Conservation (phyloP, 2,888 invertebrate species). For the Idaea aversata region DNA sequence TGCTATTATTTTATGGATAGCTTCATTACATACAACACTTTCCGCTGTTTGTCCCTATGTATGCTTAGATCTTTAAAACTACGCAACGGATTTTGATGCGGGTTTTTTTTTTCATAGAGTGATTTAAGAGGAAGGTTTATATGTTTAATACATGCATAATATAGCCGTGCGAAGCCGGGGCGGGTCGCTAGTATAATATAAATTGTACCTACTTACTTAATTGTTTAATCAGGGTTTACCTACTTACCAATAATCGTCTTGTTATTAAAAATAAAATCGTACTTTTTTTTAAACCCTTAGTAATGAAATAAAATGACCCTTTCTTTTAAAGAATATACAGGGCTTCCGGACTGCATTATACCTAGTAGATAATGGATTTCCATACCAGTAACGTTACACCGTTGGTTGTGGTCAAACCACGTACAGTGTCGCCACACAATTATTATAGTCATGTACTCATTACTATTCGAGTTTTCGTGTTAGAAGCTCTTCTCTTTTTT, state of each 20-base stretch:
- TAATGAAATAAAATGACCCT: conserved; percentile 21
- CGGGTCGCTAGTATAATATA: conserved; percentile 4
- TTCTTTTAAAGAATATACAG: conserved; percentile 19
- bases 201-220: conserved; percentile 7
- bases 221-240: no score
- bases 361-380: conserved; percentile 30
- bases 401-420: conserved; percentile 39
- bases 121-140: no score
- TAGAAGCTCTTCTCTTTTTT: conserved; percentile 31
- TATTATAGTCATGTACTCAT: conserved; percentile 31
- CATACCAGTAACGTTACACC: conserved; percentile 30
- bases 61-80: no score
- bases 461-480: conserved; percentile 47
- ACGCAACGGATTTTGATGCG: no score
- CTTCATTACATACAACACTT: no score
- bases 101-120: no score
- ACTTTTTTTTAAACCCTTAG: conserved; percentile 16
- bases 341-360: conserved; percentile 25
- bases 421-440: conserved; percentile 30
- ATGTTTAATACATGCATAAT: no score
- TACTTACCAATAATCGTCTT: no score
- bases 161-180: no score
- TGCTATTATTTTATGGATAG: conserved; percentile 6
- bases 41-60: no score
- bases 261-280: neutral